A percentile compares a stretch with the other conserved stretches of the same genome.
phyloP scores from a whole-genome alignment of 53 echinoderm and acorn worm genomes.

The Apostichopus leukothele region DNA sequence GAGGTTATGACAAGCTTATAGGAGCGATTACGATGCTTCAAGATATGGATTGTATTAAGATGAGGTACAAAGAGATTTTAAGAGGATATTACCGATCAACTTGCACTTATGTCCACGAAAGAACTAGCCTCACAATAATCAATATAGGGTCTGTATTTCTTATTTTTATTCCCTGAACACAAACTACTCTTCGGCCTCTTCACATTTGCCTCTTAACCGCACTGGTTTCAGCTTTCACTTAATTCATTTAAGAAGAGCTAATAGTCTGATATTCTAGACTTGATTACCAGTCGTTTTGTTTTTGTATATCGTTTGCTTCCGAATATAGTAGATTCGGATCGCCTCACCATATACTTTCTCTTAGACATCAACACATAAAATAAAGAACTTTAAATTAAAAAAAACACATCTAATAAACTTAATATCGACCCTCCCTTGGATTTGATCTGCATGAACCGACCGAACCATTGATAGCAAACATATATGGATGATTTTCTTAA shows the following conservation, averaged over 20 bases:
- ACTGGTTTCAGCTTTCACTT: neutral
- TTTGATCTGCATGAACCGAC: neutral
- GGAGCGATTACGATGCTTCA: too few species aligned
- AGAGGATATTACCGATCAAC: too few species aligned
- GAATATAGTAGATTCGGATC: neutral
- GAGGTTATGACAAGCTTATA: too few species aligned
- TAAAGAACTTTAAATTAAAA: constrained; percentile 9
- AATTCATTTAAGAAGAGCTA: neutral
- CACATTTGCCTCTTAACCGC: neutral
- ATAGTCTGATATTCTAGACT: neutral
- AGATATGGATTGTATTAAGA: too few species aligned
- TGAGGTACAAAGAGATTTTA: too few species aligned
- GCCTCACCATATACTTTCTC: neutral
- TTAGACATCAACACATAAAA: too few species aligned
- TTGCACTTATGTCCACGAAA: too few species aligned
- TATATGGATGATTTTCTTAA: constrained; percentile 11
- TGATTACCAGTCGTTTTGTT: neutral
- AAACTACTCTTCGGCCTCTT: neutral
- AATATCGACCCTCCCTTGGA: constrained; percentile 6
- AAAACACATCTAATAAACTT: constrained; percentile 24
- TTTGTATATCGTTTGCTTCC: neutral
- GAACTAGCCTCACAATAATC: too few species aligned
- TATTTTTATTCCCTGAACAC: too few species aligned
- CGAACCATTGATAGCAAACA: constrained; percentile 14
- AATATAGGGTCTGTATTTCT: too few species aligned